Evolutionary conservation across 2,113 vertebrate species (phyloP).

Genomic region (Megaceryle maxima): DNA sequence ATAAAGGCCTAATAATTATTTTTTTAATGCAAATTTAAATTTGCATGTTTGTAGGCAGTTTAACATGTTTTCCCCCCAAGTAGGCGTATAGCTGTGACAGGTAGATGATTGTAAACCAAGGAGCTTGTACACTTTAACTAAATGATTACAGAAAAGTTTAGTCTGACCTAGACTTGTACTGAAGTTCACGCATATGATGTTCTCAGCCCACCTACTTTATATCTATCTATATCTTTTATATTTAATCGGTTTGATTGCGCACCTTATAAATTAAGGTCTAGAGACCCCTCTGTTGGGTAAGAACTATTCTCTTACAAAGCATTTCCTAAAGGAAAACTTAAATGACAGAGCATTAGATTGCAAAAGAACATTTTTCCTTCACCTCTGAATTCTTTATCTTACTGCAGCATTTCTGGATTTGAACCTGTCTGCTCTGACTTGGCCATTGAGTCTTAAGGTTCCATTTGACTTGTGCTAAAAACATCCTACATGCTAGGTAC

Average conservation of each 20-base stretch:
- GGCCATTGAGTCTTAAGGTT: conserved; percentile 8
- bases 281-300: background rate
- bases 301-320: background rate
- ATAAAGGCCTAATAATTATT: background rate
- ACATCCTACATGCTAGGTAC: background rate
- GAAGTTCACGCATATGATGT: background rate
- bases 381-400: conserved; percentile 9
- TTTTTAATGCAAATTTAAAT: background rate
- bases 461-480: conserved; percentile 20
- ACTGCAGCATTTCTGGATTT: conserved; percentile 12
- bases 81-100: background rate
- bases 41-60: background rate
- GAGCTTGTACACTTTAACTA: background rate
- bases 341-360: background rate
- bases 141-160: background rate
- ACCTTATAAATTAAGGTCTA: background rate
- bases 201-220: background rate
- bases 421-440: background rate
- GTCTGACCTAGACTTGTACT: background rate
- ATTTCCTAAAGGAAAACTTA: background rate
- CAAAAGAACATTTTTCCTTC: background rate
- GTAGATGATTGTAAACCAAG: background rate
- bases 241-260: background rate
- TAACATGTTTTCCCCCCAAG: background rate
- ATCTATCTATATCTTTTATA: background rate